Percentiles rank a stretch among this genome's conserved stretches.
Conservation (phyloP, 2,888 invertebrate genomes). For the Drosophila neonasuta region DNA sequence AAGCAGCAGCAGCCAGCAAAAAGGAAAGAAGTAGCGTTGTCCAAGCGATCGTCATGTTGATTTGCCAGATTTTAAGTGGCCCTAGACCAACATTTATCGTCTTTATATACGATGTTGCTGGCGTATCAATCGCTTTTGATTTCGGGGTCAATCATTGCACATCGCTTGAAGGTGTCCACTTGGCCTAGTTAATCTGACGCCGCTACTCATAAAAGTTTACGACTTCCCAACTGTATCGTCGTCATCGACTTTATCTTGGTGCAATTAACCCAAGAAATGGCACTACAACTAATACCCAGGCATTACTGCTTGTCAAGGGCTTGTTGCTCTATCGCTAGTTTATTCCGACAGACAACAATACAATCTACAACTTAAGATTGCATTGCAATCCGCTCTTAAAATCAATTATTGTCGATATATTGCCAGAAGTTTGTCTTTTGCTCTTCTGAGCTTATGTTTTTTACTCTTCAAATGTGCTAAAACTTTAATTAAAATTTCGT, state of each 20-base stretch:
- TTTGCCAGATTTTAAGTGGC: constrained; percentile 9
- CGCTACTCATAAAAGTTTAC: constrained; percentile 55
- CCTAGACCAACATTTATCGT: background rate
- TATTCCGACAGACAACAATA: background rate
- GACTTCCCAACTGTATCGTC: constrained; percentile 27
- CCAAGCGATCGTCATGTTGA: constrained; percentile 33
- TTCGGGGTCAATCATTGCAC: constrained; percentile 53
- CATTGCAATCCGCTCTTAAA: background rate
- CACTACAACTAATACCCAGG: constrained; percentile 7
- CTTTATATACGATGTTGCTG: constrained; percentile 43
- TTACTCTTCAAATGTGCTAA: too few species aligned
- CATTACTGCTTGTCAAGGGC: constrained; percentile 10
- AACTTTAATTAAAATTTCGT: too few species aligned
- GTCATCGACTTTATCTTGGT: constrained; percentile 50
- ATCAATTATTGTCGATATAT: background rate
- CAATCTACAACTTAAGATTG: background rate
- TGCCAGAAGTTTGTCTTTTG: too few species aligned
- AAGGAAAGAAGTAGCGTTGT: constrained; percentile 25
- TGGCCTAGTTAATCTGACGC: constrained; percentile 61
- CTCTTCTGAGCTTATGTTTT: too few species aligned
- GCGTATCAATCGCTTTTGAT: constrained; percentile 37
- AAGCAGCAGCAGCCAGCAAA: background rate
- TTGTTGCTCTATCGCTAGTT: background rate
- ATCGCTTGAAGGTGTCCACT: constrained; percentile 55
- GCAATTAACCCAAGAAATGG: constrained; percentile 7